These are phyloP conservation scores for Trididemnum miniatum DNA, from an alignment of 23 tunicate genomes.

Conservation along the genomic window DNA sequence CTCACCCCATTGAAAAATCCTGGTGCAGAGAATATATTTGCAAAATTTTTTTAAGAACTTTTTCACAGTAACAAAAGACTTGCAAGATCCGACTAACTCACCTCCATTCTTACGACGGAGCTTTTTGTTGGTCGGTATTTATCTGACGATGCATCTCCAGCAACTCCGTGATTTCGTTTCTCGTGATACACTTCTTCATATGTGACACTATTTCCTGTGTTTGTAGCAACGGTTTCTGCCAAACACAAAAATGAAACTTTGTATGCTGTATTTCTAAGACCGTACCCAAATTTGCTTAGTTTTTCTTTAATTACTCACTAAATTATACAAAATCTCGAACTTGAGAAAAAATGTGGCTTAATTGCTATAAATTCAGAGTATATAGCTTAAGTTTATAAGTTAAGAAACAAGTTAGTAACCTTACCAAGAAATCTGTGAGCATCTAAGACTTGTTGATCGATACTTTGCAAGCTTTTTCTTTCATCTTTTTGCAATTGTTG, in stretches of 20 bases:
- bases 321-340: no score
- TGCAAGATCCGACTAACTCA: background rate
- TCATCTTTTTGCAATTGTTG: constrained; percentile 68
- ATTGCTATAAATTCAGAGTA: no score
- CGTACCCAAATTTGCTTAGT: no score
- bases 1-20: no score
- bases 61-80: no score
- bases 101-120: constrained; percentile 62
- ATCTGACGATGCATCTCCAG: constrained; percentile 9
- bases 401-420: background rate
- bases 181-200: constrained; percentile 53
- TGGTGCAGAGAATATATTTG: no score
- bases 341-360: no score
- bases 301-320: no score
- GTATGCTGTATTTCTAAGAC: no score
- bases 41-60: no score
- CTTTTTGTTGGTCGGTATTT: constrained; percentile 68
- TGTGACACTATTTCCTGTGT: constrained; percentile 59
- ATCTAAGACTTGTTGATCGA: constrained; percentile 71
- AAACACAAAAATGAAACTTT: background rate
- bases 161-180: constrained; percentile 3
- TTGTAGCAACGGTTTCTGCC: constrained; percentile 45
- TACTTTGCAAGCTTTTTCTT: constrained; percentile 65
- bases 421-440: constrained; percentile 72
- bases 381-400: no score